Base-by-base conservation (phyloP, 1,140 invertebrate species). In the Charaxes varanes region DNA sequence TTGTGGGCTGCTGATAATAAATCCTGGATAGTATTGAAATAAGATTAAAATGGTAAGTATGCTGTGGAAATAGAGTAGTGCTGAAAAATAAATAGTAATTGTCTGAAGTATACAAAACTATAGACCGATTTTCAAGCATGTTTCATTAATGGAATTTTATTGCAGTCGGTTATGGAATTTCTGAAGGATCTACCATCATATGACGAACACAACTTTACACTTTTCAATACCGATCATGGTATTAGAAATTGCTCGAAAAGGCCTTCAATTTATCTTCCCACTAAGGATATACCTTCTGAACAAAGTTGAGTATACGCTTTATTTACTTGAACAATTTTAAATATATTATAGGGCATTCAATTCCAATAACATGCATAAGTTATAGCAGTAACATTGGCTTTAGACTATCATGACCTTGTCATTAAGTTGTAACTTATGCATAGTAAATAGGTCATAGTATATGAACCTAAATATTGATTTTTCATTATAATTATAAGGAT, bases 131-230 rank as follows among this genome's bases (percentile, higher is more conserved):
- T n/a, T n/a, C n/a, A n/a, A n/a, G n/a, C n/a, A n/a, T n/a, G n/a
- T n/a, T 15, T 8, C 4, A 11, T 32, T 18, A 6, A 32, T 8
- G 5, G 5, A 12, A 22, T 37, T 38, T 49, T 53, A 57, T 64
- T 86, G 23, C 77, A 92, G 91, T 91, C 91, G 50, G 91, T 93
- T 45, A 91, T 90, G 40, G 94, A 97, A 66, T 97, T 97, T 81
- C 82, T 97, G 24, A 95, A 96, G 79, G 95, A 93, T 44, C 85
- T 97, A 31, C 95, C 95, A 21, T 95, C 92, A 1, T 94, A 94
- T 61, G 90, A 97, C 85, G 92, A 96, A 69, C 91, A 91, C 49
- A 97, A 97, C 69, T 97, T 97, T 73, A 90, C 94, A 10, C 89
- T 92, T 68, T 95, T 94, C 71, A 94, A 96, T 77, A 91, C 91